Percentiles rank a stretch among this genome's conserved stretches.
phyloP scores from a whole-genome alignment of 2,797 vertebrate genomes.

The Poeciliopsis turneri region DNA sequence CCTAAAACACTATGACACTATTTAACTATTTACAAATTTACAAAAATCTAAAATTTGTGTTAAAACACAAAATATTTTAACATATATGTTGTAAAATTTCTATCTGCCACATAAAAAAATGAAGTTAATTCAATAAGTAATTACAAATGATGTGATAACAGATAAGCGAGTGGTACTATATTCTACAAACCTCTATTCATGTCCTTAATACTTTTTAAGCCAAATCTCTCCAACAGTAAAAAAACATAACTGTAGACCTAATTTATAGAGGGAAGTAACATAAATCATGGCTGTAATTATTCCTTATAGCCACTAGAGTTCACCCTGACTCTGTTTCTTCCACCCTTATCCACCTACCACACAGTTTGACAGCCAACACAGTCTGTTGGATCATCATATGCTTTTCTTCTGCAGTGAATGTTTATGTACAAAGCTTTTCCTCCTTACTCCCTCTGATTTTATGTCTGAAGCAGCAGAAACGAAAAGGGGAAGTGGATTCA shows the following conservation, averaged over 20 bases:
- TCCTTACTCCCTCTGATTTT: constrained; percentile 41
- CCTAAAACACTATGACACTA: background rate
- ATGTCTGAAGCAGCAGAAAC: constrained; percentile 30
- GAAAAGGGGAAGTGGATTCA: constrained; percentile 67
- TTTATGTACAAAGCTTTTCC: constrained; percentile 78
- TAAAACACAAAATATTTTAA: background rate
- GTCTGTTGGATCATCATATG: constrained; percentile 80
- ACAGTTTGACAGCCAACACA: constrained; percentile 77
- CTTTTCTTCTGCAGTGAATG: constrained; percentile 84
- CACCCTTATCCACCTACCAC: constrained; percentile 50
- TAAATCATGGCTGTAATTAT: constrained; percentile 30
- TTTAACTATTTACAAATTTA: too few relatives aligned
- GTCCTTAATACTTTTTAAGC: background rate
- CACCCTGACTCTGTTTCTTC: constrained; percentile 53
- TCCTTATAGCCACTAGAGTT: constrained; percentile 70
- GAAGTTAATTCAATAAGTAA: background rate
- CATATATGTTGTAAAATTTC: background rate
- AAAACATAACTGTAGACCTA: constrained; percentile 3
- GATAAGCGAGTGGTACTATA: background rate
- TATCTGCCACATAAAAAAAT: background rate
- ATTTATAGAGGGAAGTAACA: background rate
- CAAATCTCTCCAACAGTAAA: background rate
- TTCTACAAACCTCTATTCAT: background rate
- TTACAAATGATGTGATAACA: background rate
- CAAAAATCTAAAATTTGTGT: background rate